Evolutionary conservation across 2,113 vertebrate genomes (phyloP).

Genomic region (Petroica traversi): DNA sequence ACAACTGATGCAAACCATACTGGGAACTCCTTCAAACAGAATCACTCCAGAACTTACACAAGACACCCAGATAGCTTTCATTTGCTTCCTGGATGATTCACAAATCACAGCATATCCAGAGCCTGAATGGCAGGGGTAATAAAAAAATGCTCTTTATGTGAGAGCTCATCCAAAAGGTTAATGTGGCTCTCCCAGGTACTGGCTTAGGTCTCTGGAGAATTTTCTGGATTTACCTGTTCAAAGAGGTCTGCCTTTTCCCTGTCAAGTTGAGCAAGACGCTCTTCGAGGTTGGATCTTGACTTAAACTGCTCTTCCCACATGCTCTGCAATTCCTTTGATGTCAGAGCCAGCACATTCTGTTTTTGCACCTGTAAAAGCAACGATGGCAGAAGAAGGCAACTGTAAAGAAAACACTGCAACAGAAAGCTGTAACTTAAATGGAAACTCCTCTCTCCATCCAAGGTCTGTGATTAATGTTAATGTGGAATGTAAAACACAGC

Average conservation of each 20-base stretch:
- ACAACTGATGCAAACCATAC: neutral
- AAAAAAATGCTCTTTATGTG: neutral
- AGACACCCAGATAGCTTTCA: neutral
- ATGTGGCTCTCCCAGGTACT: neutral
- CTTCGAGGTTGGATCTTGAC: slow-evolving; percentile 76
- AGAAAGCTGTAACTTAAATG: neutral
- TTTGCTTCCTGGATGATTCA: neutral
- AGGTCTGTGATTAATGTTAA: neutral
- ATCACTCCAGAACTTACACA: neutral
- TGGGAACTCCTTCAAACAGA: neutral
- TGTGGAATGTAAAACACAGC: neutral
- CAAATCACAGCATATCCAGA: neutral
- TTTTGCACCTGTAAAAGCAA: slow-evolving; percentile 77
- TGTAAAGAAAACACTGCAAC: accelerated
- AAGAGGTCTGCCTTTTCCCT: slow-evolving; percentile 44
- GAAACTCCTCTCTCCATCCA: neutral
- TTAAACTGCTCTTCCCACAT: slow-evolving; percentile 87
- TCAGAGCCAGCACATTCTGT: slow-evolving; percentile 75
- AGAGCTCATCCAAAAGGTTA: neutral
- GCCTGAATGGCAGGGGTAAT: neutral
- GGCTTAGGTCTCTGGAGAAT: neutral
- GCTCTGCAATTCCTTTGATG: slow-evolving; percentile 77
- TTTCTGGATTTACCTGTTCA: slow-evolving; percentile 13
- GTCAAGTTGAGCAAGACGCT: slow-evolving; percentile 75
- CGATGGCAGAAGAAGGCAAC: neutral